Evolutionary conservation across 2,113 vertebrate genomes (phyloP).

Genomic region (Euleptes europaea): DNA sequence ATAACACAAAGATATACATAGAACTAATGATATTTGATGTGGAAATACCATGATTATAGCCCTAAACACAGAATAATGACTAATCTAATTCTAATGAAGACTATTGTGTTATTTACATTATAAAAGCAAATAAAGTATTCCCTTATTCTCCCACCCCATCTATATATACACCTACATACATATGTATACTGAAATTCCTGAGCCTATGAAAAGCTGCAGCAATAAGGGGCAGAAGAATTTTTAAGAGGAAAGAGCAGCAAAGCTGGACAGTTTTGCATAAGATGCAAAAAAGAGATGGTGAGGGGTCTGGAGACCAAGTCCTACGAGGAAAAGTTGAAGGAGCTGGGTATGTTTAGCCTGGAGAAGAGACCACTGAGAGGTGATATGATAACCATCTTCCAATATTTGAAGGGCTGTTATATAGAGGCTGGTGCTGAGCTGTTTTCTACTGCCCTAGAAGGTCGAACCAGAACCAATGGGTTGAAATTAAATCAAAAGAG

Average conservation of each 20-base stretch:
- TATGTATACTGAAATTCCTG: rapidly evolving
- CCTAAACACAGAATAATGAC: rapidly evolving
- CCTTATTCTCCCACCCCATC: background rate
- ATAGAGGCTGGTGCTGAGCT: too few relatives aligned
- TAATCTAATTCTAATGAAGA: background rate
- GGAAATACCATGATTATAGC: background rate
- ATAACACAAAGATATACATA: background rate
- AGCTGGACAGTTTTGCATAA: background rate
- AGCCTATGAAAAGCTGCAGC: background rate
- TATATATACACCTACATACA: background rate
- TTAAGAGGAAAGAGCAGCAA: too few relatives aligned
- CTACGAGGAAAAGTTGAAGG: too few relatives aligned
- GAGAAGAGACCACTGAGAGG: too few relatives aligned
- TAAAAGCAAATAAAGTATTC: background rate
- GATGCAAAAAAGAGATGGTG: too few relatives aligned
- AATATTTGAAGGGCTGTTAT: too few relatives aligned
- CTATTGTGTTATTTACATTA: background rate
- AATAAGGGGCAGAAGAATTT: background rate
- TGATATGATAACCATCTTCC: too few relatives aligned
- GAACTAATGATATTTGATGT: background rate
- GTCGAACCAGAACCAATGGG: too few relatives aligned
- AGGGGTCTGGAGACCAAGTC: too few relatives aligned
- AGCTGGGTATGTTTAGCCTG: too few relatives aligned
- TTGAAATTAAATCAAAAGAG: too few relatives aligned
- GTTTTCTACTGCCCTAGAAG: too few relatives aligned